Conservation (phyloP, 2,797 vertebrate species). For the Galaxias olidus region DNA sequence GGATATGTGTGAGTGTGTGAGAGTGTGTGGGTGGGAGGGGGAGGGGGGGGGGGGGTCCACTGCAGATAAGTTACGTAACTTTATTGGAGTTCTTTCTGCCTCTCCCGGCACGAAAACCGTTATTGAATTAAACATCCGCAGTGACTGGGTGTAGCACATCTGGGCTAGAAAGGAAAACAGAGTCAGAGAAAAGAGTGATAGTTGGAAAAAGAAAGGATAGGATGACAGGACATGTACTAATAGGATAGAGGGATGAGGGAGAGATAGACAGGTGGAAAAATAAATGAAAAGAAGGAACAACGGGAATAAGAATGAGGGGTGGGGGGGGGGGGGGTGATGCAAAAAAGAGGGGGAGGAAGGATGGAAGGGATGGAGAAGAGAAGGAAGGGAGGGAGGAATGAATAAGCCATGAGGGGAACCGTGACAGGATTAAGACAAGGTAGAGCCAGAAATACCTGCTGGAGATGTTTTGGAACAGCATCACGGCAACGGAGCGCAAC, state of each 20-base stretch:
- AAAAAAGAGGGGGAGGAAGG: slow-evolving; percentile 11
- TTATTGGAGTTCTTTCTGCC: slow-evolving; percentile 16
- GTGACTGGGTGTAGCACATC: slow-evolving; percentile 8
- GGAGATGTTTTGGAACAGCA: slow-evolving; percentile 47
- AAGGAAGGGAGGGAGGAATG: slow-evolving; percentile 23
- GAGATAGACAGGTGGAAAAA: slow-evolving; percentile 27
- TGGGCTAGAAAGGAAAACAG: not conserved
- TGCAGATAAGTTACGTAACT: slow-evolving; percentile 49
- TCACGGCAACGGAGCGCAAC: slow-evolving; percentile 56
- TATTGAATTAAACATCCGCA: slow-evolving; percentile 50
- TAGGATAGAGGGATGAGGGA: not conserved
- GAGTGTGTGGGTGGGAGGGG: not conserved
- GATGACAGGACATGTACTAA: no score
- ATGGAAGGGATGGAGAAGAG: slow-evolving; percentile 12
- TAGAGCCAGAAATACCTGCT: slow-evolving; percentile 66
- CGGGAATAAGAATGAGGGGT: slow-evolving; percentile 20
- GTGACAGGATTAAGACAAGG: slow-evolving; percentile 66
- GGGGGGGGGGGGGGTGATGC: slow-evolving; percentile 3
- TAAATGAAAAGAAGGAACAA: not conserved
- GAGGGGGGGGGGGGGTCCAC: slow-evolving; percentile 22
- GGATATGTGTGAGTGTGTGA: no score
- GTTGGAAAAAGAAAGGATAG: no score
- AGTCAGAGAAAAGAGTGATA: no score
- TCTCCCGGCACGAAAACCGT: slow-evolving; percentile 9
- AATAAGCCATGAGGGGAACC: slow-evolving; percentile 64